Base-by-base conservation (phyloP, 35 echinoderm and acorn worm species). In the Ptychodera flava region DNA sequence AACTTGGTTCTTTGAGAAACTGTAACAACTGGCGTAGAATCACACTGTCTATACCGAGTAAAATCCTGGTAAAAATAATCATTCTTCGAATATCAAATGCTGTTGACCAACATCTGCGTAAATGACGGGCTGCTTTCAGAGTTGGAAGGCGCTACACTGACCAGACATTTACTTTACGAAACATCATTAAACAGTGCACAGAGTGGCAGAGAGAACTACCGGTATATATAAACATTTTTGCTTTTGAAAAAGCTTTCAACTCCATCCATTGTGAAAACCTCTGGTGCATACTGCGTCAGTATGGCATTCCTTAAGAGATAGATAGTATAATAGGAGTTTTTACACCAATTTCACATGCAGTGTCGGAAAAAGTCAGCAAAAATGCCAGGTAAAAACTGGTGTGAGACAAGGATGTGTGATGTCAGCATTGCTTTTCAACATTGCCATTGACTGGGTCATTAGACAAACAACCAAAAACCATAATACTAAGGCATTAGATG, bases 261-360 rank as follows among this genome's bases (percentile, higher is more conserved):
- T 30, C 28, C 32, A 6, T 79, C 1, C 78, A 79, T 28, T 10
- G 78, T 10, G 78, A 79, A 10, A 79, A 31, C 28, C 1, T 79
- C 1, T 79, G 78, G 78, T 10, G 28, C 1, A 79, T 79, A 10
- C 28, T 1, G 1, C 78, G 78, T 10, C 29, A 79, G 6, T 79
- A 79, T 79, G 78, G 78, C 1, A 79, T 79, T 79, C 78, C 78
- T 1, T 31, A 79, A 28, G 1, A 79, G 1, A 10, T 79, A 28
- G 78, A 30, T 30, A 10, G 6, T 79, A 79, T 79, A 10, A 79
- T 79, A 10, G 1, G 1, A 30, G 1, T 28, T 79, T 79, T 31
- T 79, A 79, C 32, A 28, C 29, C 28, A 79, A 79, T 79, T 79
- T 10, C 78, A 79, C 78, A 79, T 79, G 78, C 78, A 79, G 28